phyloP scores from a whole-genome alignment of 1,140 invertebrate genomes.

The Popillia japonica region DNA sequence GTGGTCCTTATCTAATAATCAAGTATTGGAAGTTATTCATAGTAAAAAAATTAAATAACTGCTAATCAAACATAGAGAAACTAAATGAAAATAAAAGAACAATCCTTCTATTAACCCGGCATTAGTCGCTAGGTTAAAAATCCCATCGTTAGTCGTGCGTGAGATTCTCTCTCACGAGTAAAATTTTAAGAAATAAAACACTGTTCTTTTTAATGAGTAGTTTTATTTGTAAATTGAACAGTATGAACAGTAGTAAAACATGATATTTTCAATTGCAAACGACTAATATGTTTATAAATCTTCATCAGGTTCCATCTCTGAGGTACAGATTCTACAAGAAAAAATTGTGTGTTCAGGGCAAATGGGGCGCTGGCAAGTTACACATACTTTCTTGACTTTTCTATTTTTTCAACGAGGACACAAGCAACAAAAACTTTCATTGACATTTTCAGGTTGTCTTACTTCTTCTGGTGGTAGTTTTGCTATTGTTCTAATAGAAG shows the following conservation, averaged over 20 bases:
- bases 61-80: too few species aligned
- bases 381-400: not conserved
- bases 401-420: not conserved
- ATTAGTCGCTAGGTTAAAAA: too few species aligned
- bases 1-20: too few species aligned
- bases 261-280: not conserved
- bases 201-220: not conserved
- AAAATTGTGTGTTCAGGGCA: not conserved
- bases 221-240: not conserved
- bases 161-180: not conserved
- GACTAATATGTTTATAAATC: too few species aligned
- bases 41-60: too few species aligned
- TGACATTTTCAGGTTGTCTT: not conserved
- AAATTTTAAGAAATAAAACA: not conserved
- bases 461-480: not conserved
- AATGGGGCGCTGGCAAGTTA: not conserved
- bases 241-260: not conserved
- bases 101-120: too few species aligned
- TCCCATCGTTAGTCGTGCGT: not conserved
- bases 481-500: not conserved
- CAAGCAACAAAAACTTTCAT: not conserved
- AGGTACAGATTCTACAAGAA: not conserved
- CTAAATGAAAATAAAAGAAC: too few species aligned
- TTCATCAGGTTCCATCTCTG: too few species aligned
- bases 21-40: too few species aligned